Conservation (phyloP, 2,113 vertebrate genomes). For the Halcyon malimbica region DNA sequence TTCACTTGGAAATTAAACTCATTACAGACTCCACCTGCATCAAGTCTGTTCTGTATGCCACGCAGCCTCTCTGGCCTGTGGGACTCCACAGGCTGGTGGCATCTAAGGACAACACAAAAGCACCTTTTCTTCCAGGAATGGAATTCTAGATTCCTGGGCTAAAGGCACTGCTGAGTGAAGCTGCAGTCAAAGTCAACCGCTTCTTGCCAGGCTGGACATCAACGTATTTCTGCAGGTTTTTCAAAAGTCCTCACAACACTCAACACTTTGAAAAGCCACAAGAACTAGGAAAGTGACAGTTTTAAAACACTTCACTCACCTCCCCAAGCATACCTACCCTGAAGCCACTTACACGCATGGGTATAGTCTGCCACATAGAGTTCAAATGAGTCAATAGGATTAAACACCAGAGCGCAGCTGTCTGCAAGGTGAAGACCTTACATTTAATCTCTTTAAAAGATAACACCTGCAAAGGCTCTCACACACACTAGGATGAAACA, state of each 20-base stretch:
- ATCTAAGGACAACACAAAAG: neutral
- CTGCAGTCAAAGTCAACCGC: neutral
- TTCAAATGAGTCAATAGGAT: slow-evolving; percentile 26
- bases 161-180: neutral
- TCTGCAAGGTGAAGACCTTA: slow-evolving; percentile 1
- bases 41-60: neutral
- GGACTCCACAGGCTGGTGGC: neutral
- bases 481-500: neutral
- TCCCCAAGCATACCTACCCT: neutral
- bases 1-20: neutral
- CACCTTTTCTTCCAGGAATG: neutral
- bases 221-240: neutral
- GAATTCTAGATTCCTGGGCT: neutral
- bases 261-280: neutral
- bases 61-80: neutral
- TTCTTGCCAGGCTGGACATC: neutral
- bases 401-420: slow-evolving; percentile 17
- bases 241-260: neutral
- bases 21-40: neutral
- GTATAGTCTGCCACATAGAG: neutral
- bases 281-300: neutral
- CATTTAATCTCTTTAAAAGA: slow-evolving; percentile 39
- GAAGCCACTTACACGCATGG: neutral
- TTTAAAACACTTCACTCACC: neutral
- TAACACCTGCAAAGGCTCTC: slow-evolving; percentile 17